phyloP scores from a whole-genome alignment of 2,797 vertebrate species.

The Catamblyrhynchus diadema region DNA sequence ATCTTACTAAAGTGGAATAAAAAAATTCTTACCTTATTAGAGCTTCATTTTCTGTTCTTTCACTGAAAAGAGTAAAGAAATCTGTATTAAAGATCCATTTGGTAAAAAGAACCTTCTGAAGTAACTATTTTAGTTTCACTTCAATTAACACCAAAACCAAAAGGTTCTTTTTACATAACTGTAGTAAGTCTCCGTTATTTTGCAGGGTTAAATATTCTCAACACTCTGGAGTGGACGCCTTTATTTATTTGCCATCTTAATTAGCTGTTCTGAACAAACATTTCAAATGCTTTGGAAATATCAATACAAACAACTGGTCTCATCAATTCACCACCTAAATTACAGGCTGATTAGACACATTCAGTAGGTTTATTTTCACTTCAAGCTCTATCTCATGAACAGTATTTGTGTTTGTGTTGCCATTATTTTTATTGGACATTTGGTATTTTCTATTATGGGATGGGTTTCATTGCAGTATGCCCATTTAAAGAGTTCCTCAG shows the following conservation, averaged over 20 bases:
- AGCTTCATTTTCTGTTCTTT: constrained; percentile 55
- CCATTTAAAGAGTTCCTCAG: neutral
- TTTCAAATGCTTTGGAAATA: constrained; percentile 60
- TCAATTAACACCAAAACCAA: neutral
- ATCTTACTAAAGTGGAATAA: neutral
- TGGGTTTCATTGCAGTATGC: neutral
- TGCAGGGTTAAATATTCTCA: neutral
- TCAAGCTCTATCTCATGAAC: neutral
- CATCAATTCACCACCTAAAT: constrained; percentile 27
- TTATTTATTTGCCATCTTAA: neutral
- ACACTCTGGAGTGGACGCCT: neutral
- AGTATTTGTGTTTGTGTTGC: neutral
- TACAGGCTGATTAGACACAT: neutral
- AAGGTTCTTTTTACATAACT: neutral
- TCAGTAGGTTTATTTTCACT: neutral
- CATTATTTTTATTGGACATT: neutral
- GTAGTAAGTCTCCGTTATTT: neutral
- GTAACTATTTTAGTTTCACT: neutral
- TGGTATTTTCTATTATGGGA: neutral
- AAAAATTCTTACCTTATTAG: constrained; percentile 6
- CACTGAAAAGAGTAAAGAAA: constrained; percentile 53
- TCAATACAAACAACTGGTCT: constrained; percentile 31
- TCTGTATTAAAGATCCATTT: constrained; percentile 3
- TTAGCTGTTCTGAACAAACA: constrained; percentile 36
- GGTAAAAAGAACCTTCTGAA: neutral